A percentile compares a stretch with the other conserved stretches of the same genome.
Conservation (phyloP, 2,888 invertebrate genomes). For the Leistus spinibarbis region DNA sequence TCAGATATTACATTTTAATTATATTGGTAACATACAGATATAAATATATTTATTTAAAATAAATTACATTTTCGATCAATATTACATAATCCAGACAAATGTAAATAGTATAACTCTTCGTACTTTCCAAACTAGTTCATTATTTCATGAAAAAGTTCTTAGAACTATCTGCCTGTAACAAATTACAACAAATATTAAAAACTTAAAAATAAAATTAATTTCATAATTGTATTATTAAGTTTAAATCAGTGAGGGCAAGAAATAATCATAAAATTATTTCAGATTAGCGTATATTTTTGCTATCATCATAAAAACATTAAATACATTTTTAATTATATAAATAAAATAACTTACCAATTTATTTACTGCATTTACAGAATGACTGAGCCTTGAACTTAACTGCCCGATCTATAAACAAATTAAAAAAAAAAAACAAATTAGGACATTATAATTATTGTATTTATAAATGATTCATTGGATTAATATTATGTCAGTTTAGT, state of each 20-base stretch:
- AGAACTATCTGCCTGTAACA: no score
- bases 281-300: slow-evolving; percentile 12
- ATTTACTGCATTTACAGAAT: slow-evolving; percentile 3
- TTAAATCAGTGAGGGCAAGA: slow-evolving; percentile 11
- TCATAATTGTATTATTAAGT: neutral
- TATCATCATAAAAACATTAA: neutral
- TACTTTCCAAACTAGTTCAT: no score
- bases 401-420: neutral
- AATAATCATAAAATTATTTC: neutral
- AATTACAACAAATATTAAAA: neutral
- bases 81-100: no score
- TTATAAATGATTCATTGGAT: neutral
- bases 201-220: neutral
- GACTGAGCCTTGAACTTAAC: neutral
- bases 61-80: no score
- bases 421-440: neutral
- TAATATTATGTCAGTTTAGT: neutral
- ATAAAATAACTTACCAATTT: neutral
- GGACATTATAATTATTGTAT: neutral
- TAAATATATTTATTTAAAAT: no score
- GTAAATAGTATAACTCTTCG: no score
- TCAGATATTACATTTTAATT: no score
- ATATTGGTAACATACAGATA: no score
- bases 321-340: neutral
- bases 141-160: no score